phyloP scores from a whole-genome alignment of 2,797 vertebrate genomes.

The Phrynocephalus vlangalii region DNA sequence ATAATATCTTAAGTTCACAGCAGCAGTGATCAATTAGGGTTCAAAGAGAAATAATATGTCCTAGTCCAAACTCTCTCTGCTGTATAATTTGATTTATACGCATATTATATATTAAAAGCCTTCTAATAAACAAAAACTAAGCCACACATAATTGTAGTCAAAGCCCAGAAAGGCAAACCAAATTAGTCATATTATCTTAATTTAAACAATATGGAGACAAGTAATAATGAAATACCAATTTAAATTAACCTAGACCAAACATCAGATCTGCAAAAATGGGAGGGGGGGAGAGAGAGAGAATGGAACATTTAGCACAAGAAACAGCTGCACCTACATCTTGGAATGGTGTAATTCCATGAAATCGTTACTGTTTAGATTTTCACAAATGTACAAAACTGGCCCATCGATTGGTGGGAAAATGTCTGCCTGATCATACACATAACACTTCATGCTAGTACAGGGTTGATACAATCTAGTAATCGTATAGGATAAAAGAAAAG shows the following conservation, averaged over 20 bases:
- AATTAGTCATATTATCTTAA: conserved; percentile 3
- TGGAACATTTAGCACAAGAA: neutral
- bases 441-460: conserved; percentile 42
- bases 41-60: neutral
- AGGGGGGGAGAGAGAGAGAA: neutral
- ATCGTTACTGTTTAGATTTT: neutral
- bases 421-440: neutral
- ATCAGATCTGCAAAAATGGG: neutral
- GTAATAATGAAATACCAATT: neutral
- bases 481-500: conserved; percentile 22
- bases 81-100: neutral
- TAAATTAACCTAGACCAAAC: neutral
- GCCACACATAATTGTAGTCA: neutral
- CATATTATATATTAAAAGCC: neutral
- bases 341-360: neutral
- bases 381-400: neutral
- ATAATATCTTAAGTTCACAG: neutral
- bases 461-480: conserved; percentile 41
- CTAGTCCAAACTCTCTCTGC: neutral
- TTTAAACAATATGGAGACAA: neutral
- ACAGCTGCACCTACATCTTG: neutral
- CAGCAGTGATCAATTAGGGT: neutral
- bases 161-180: neutral
- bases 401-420: neutral
- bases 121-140: neutral